phyloP scores from a whole-genome alignment of 1,140 invertebrate genomes.

The Hirudo medicinalis region DNA sequence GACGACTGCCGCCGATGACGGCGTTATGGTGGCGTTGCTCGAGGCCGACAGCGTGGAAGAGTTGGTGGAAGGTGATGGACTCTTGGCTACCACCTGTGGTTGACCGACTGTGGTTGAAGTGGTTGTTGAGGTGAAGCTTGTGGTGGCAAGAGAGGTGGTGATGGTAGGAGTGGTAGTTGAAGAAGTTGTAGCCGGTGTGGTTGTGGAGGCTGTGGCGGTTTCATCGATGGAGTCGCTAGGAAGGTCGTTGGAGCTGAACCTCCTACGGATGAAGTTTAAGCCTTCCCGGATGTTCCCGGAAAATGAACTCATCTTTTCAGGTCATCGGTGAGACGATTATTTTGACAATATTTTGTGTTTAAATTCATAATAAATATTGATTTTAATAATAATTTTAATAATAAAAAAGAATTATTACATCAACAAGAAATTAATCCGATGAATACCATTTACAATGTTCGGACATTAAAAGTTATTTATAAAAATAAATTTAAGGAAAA shows the following conservation, averaged over 20 bases:
- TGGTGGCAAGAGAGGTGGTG: background rate
- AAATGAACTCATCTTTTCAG: background rate
- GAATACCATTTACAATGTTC: too few species aligned
- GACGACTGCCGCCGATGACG: background rate
- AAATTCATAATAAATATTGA: too few species aligned
- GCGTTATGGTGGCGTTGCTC: background rate
- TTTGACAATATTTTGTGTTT: too few species aligned
- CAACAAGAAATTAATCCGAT: background rate
- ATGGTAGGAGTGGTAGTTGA: background rate
- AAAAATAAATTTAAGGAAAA: too few species aligned
- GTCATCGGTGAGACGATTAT: too few species aligned
- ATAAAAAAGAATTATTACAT: background rate
- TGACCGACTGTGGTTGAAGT: background rate
- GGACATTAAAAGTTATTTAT: too few species aligned
- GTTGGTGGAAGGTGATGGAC: background rate
- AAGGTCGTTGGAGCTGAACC: conserved; percentile 35
- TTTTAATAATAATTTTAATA: too few species aligned
- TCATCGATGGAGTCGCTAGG: background rate
- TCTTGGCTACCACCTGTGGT: background rate
- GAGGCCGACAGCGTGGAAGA: background rate
- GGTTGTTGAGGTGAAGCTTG: background rate
- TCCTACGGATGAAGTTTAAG: conserved; percentile 37
- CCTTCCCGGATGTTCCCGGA: conserved; percentile 32
- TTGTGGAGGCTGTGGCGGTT: conserved; percentile 3
- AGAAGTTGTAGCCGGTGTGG: background rate